Percentiles rank a stretch among this genome's conserved stretches.
phyloP scores from a whole-genome alignment of 2,797 vertebrate genomes.

The Molossus molossus region DNA sequence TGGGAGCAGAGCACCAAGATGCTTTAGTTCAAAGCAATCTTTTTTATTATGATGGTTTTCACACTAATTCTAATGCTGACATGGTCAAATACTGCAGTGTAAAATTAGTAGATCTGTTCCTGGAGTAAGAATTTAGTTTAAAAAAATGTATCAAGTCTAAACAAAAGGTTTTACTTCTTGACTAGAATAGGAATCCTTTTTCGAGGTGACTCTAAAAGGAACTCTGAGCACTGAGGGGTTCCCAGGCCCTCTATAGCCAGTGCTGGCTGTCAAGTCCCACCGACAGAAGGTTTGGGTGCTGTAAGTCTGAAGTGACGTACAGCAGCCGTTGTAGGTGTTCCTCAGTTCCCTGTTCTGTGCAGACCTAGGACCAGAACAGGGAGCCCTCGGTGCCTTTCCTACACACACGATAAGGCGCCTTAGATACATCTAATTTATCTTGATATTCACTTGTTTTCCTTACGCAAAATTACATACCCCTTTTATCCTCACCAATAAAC shows the following conservation, averaged over 20 bases:
- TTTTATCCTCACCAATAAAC: not conserved
- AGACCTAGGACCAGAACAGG: not conserved
- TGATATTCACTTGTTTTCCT: slow-evolving; percentile 1
- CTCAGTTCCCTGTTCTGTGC: not conserved
- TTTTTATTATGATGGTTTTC: not conserved
- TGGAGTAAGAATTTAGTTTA: not conserved
- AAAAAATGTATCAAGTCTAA: not conserved
- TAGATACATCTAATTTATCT: not conserved
- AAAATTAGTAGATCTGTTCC: not conserved
- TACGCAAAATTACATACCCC: not conserved
- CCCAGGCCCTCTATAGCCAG: not conserved
- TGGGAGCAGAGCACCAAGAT: slow-evolving; percentile 18
- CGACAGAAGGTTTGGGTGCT: not conserved
- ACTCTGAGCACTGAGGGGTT: not conserved
- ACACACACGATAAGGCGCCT: not conserved
- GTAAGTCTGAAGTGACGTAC: not conserved
- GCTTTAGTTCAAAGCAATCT: slow-evolving; percentile 6
- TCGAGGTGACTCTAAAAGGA: not conserved
- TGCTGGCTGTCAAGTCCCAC: not conserved
- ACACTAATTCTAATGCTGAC: not conserved
- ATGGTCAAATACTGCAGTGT: slow-evolving; percentile 13
- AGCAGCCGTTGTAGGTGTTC: not conserved
- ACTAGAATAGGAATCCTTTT: slow-evolving; percentile 17
- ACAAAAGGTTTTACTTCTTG: slow-evolving; percentile 42
- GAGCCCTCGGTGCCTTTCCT: not conserved